Conservation (phyloP, 2,797 vertebrate species). For the Muscicapa striata region DNA sequence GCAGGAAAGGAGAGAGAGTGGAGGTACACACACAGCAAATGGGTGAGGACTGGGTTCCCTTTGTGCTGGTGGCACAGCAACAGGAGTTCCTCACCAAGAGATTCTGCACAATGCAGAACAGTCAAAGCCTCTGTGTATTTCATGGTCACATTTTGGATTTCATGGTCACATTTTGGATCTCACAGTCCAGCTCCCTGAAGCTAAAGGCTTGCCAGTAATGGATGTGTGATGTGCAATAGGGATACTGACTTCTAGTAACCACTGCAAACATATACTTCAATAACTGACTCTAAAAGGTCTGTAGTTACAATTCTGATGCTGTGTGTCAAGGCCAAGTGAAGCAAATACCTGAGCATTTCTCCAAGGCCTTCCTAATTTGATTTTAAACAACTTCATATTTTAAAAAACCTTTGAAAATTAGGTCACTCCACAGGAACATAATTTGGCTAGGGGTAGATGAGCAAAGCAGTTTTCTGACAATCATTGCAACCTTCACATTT, state of each 20-base stretch:
- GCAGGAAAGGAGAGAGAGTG: not conserved
- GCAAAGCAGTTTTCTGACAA: not conserved
- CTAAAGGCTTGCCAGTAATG: not conserved
- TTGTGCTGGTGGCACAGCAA: not conserved
- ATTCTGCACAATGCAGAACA: not conserved
- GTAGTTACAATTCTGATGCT: not conserved
- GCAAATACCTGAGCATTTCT: not conserved
- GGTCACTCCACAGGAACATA: not conserved
- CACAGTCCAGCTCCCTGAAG: not conserved
- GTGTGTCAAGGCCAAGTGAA: not conserved
- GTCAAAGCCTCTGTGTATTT: not conserved
- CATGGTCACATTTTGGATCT: not conserved
- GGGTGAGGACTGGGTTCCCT: not conserved
- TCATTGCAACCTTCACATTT: not conserved
- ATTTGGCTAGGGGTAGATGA: not conserved
- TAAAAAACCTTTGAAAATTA: not conserved
- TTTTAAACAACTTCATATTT: not conserved
- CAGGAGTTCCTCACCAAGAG: not conserved
- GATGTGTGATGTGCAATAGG: not conserved
- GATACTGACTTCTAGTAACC: not conserved
- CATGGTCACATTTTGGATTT: not conserved
- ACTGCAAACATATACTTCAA: not conserved
- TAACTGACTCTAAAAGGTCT: not conserved
- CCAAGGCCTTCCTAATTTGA: not conserved
- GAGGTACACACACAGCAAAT: not conserved